phyloP scores from a whole-genome alignment of 2,797 vertebrate genomes.

The Thamnophis elegans region DNA sequence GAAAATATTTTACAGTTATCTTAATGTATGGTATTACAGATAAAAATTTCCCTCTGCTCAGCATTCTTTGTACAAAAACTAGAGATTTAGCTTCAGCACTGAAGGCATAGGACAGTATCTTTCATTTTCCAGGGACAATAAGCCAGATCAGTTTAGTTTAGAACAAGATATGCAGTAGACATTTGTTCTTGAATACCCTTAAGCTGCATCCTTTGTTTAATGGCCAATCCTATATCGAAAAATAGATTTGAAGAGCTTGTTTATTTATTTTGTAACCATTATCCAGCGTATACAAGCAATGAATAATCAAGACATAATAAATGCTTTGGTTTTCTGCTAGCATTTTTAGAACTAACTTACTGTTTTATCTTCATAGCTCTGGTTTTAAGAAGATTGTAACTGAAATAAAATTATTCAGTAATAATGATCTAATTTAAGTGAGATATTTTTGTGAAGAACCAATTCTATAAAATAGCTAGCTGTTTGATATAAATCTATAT shows the following conservation, averaged over 20 bases:
- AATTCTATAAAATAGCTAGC: background rate
- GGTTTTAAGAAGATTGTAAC: background rate
- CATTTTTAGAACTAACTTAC: background rate
- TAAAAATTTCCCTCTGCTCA: background rate
- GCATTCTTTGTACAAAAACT: background rate
- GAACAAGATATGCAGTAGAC: background rate
- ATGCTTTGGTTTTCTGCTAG: background rate
- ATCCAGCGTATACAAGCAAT: background rate
- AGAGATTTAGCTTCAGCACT: background rate
- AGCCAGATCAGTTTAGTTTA: background rate
- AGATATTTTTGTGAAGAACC: background rate
- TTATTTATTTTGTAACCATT: background rate
- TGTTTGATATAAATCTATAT: background rate
- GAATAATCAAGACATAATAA: background rate
- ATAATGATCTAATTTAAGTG: background rate
- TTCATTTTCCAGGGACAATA: background rate
- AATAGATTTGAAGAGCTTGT: background rate
- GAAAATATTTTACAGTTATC: background rate
- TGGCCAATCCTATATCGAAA: background rate
- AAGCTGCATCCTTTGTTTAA: background rate
- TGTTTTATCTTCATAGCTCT: background rate
- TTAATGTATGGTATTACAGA: background rate
- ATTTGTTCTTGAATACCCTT: background rate
- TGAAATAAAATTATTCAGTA: background rate
- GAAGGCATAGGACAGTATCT: background rate